phyloP scores from a whole-genome alignment of 2,888 invertebrate species.

The Acrobasis repandana region DNA sequence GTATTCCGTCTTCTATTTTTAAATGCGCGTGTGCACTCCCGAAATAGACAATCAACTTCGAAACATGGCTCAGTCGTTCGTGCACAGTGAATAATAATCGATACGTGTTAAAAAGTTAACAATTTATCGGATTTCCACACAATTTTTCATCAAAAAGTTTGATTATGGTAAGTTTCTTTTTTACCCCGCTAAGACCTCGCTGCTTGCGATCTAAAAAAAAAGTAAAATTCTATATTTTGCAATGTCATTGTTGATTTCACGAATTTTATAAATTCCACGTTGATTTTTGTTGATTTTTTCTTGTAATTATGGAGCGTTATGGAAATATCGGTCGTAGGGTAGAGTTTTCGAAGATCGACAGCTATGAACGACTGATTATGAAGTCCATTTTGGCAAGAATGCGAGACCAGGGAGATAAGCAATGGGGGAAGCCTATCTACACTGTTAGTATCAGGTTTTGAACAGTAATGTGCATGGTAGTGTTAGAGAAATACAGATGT shows the following conservation, averaged over 20 bases:
- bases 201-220: slow-evolving; percentile 18
- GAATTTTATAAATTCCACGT: slow-evolving; percentile 14
- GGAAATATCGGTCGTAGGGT: not conserved
- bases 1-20: slow-evolving; percentile 63
- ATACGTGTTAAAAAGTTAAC: slow-evolving; percentile 13
- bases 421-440: slow-evolving; percentile 30
- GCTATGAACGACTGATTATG: slow-evolving; percentile 41
- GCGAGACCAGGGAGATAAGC: slow-evolving; percentile 40
- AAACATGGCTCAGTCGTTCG: slow-evolving; percentile 37
- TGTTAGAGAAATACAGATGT: not conserved
- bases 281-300: slow-evolving; percentile 14
- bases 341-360: slow-evolving; percentile 31
- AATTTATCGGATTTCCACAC: slow-evolving; percentile 5
- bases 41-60: slow-evolving; percentile 70
- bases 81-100: slow-evolving; percentile 21
- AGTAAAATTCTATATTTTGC: slow-evolving; percentile 12
- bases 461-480: not conserved
- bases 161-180: slow-evolving; percentile 28
- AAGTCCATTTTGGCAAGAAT: slow-evolving; percentile 64
- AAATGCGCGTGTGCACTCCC: slow-evolving; percentile 63
- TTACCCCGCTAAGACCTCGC: not conserved
- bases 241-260: slow-evolving; percentile 19
- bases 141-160: slow-evolving; percentile 24
- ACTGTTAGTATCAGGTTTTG: not conserved
- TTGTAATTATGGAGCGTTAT: slow-evolving; percentile 7